phyloP scores from a whole-genome alignment of 2,113 vertebrate species.

The Ictidomys tridecemlineatus region DNA sequence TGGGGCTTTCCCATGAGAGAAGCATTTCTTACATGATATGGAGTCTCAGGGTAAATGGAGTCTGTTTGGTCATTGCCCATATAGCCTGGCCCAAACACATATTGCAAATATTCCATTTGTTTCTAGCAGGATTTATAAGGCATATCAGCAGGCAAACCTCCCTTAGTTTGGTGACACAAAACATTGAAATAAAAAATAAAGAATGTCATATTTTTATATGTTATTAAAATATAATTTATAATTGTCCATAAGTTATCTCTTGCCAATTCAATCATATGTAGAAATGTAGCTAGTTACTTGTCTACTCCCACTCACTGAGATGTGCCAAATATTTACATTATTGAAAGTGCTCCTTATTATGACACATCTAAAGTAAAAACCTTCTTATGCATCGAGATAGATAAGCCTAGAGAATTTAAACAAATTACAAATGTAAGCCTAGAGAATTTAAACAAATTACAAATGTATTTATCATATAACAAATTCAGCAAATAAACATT shows the following conservation, averaged over 20 bases:
- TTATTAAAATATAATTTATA: not conserved
- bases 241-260: not conserved
- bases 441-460: not conserved
- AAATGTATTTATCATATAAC: not conserved
- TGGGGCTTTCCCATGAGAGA: too few species aligned
- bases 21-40: too few species aligned
- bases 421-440: not conserved
- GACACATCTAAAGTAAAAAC: not conserved
- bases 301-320: not conserved
- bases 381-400: not conserved
- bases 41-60: too few species aligned
- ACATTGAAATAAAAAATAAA: not conserved
- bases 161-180: not conserved
- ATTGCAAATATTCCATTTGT: slow-evolving; percentile 1
- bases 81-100: too few species aligned
- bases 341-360: not conserved
- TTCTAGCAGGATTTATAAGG: not conserved
- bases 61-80: too few species aligned
- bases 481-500: not conserved
- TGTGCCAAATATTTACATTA: not conserved
- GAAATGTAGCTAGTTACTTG: not conserved
- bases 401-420: not conserved
- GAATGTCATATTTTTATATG: not conserved
- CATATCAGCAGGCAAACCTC: not conserved
- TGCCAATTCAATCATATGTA: not conserved